These are phyloP conservation scores for Sturmia bella DNA, from an alignment of 2,888 invertebrate genomes.

Conservation along the genomic window DNA sequence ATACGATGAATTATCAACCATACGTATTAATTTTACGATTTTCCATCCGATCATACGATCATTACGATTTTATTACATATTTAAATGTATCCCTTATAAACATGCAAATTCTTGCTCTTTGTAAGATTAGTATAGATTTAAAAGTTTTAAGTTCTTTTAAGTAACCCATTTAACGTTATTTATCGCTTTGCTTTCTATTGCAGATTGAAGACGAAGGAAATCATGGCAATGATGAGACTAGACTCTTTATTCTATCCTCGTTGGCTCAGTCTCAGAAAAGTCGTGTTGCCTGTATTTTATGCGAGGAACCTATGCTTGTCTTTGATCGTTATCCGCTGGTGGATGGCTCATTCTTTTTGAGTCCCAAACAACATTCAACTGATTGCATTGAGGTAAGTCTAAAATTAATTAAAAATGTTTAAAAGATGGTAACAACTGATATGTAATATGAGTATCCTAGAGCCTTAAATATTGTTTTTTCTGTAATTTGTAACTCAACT, in stretches of 20 bases:
- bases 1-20: too few relatives aligned
- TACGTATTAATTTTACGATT: too few relatives aligned
- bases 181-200: constrained; percentile 77
- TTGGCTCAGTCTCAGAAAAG: constrained; percentile 95
- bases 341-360: constrained; percentile 98
- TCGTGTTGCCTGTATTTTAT: constrained; percentile 92
- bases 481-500: too few relatives aligned
- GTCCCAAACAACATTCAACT: constrained; percentile 94
- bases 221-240: constrained; percentile 98
- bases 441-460: too few relatives aligned
- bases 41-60: too few relatives aligned
- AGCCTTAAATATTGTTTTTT: too few relatives aligned
- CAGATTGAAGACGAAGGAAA: constrained; percentile 99
- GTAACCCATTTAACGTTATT: constrained; percentile 1
- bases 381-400: constrained; percentile 91
- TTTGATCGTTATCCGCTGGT: constrained; percentile 98
- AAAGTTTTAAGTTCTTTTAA: too few relatives aligned
- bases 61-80: too few relatives aligned
- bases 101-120: too few relatives aligned
- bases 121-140: too few relatives aligned
- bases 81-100: too few relatives aligned
- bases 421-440: too few relatives aligned
- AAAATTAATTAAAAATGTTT: neutral
- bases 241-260: constrained; percentile 97
- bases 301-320: constrained; percentile 93